Percentiles rank a stretch among this genome's conserved stretches.
Evolutionary conservation across 2,888 invertebrate species (phyloP).

Genomic region (Serrognathus titanus): DNA sequence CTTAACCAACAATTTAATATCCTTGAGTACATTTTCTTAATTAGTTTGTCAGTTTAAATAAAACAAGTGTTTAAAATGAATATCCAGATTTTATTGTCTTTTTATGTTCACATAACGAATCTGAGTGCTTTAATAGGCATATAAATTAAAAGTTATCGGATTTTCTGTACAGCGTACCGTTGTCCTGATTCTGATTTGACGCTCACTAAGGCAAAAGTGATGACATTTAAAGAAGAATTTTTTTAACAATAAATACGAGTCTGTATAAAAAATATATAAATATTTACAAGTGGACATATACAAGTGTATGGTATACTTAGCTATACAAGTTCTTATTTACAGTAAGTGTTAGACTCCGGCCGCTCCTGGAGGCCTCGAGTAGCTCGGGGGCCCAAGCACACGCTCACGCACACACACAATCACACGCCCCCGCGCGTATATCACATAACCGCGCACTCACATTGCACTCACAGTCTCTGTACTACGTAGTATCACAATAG

Average conservation of each 20-base stretch:
- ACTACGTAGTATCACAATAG: conserved; percentile 46
- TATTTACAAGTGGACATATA: conserved; percentile 37
- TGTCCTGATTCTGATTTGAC: neutral
- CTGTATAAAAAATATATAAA: conserved; percentile 33
- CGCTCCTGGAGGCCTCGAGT: conserved; percentile 29
- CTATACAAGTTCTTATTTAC: conserved; percentile 43
- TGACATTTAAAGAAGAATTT: neutral
- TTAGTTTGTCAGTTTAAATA: conserved; percentile 7
- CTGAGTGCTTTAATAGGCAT: neutral
- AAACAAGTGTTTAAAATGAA: conserved; percentile 5
- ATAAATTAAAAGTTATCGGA: neutral
- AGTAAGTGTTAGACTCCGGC: conserved; percentile 39
- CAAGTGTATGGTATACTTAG: conserved; percentile 37
- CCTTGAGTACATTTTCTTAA: neutral
- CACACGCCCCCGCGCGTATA: conserved; percentile 12
- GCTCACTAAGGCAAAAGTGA: neutral
- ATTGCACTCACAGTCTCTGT: conserved; percentile 42
- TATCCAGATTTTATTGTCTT: conserved; percentile 12
- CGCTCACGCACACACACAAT: conserved; percentile 12
- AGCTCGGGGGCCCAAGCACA: conserved; percentile 26
- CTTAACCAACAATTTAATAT: too few relatives aligned
- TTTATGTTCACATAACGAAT: conserved; percentile 1
- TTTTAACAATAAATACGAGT: conserved; percentile 38
- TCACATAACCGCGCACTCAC: conserved; percentile 24
- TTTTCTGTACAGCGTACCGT: neutral